Evolutionary conservation across 2,797 vertebrate genomes (phyloP).

Genomic region (Pitangus sulphuratus): DNA sequence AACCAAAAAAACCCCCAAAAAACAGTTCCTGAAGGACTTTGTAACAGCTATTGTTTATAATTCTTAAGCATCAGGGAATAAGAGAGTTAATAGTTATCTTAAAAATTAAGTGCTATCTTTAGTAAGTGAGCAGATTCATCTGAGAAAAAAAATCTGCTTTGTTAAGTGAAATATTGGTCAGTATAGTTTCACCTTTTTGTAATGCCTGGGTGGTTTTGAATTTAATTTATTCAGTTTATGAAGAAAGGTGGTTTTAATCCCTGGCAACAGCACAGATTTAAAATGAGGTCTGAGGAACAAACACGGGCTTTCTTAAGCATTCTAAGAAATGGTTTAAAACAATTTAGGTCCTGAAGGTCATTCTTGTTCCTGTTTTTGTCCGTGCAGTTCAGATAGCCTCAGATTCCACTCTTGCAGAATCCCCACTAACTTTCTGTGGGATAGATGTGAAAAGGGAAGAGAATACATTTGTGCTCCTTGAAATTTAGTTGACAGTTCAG

Average conservation of each 20-base stretch:
- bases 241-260: slow-evolving; percentile 28
- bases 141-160: not conserved
- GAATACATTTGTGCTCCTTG: not conserved
- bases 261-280: not conserved
- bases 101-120: not conserved
- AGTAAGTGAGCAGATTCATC: not conserved
- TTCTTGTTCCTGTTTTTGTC: not conserved
- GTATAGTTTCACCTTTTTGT: not conserved
- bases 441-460: not conserved
- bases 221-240: slow-evolving; percentile 6
- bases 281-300: not conserved
- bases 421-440: not conserved
- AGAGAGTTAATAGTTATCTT: not conserved
- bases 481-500: not conserved
- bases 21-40: not conserved
- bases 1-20: too few species aligned
- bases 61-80: not conserved
- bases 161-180: not conserved
- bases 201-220: not conserved
- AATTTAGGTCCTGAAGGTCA: not conserved
- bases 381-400: not conserved
- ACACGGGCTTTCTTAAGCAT: not conserved
- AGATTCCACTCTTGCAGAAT: not conserved
- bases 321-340: not conserved
- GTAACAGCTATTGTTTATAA: not conserved